phyloP scores from a whole-genome alignment of 2,797 vertebrate genomes.

The Harpagifer antarcticus region DNA sequence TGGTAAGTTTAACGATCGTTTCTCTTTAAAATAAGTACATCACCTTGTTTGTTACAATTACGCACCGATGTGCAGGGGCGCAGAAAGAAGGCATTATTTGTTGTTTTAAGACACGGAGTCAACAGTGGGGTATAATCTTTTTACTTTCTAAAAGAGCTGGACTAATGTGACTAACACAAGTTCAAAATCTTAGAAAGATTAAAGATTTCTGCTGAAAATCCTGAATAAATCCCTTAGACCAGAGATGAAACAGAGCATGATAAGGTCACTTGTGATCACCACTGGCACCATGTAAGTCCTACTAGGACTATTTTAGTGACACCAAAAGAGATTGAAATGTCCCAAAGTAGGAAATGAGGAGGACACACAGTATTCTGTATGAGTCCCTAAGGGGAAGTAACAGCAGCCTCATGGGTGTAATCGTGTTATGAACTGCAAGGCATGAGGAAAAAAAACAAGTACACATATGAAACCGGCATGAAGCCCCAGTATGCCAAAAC shows the following conservation, averaged over 20 bases:
- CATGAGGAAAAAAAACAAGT: neutral
- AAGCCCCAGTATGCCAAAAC: conserved; percentile 2
- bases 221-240: neutral
- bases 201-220: neutral
- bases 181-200: neutral
- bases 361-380: neutral
- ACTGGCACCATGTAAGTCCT: neutral
- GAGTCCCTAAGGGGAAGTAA: neutral
- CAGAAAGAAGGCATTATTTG: neutral
- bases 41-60: conserved; percentile 43
- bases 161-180: neutral
- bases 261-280: conserved; percentile 30
- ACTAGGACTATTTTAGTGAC: neutral
- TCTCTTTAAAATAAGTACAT: neutral
- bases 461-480: conserved; percentile 3
- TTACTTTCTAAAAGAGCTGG: neutral
- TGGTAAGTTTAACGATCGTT: conserved; percentile 54
- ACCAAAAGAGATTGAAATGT: conserved; percentile 1
- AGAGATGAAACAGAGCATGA: neutral
- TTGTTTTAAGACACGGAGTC: neutral
- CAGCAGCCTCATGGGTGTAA: neutral
- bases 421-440: neutral
- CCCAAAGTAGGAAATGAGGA: neutral
- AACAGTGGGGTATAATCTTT: neutral
- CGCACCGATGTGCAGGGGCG: conserved; percentile 48